Evolutionary conservation across 2,888 invertebrate species (phyloP), one percentile per base, ranked within the genome.

Genomic region (Lithophane leautieri): DNA sequence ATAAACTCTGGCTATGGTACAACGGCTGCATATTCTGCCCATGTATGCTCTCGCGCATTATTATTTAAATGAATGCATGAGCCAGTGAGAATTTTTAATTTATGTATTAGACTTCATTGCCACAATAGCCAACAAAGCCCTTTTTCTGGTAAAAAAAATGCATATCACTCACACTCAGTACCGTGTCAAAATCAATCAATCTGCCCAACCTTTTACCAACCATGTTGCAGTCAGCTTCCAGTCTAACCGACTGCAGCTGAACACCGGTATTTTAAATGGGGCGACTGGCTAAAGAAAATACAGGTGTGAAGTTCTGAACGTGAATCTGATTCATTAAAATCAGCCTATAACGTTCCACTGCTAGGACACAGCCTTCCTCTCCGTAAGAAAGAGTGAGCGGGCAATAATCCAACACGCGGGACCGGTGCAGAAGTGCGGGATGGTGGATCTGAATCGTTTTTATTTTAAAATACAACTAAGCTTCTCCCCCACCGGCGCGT

Each of bases 21-120:
- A 85, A 85, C 78, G 70, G 52, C 67, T 68, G 85, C 34, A 82
- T 75, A 70, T 74, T 83, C 54, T 50, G 25, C 42, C 25, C 66
- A 22, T 2, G 44, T 74, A 68, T 68, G 58, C 73, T 68, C 28
- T 69, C 12, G 19, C n/a, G 14, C 61, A 61, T 85, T 78, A 74
- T 74, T 78, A 82, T 85, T 82, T 65, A 78, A 83, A 85, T 82
- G 22, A 7, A 83, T 82, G 83, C 85, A 82, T 69, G 78, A 70
- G 28, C 34, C 72, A 70, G 75, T 85, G 52, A 58, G 58, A 78
- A 42, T 73, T 78, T 85, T 75, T 82, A 83, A 85, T 82, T 73
- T 78, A 83, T 78, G 74, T 72, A 81, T 75, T 65, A 71, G 65
- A 62, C 8, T 69, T 56, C 47, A 68, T 68, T 56, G 34, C 4